Base-by-base conservation (phyloP, 2,888 invertebrate species). In the Malacosoma neustria region DNA sequence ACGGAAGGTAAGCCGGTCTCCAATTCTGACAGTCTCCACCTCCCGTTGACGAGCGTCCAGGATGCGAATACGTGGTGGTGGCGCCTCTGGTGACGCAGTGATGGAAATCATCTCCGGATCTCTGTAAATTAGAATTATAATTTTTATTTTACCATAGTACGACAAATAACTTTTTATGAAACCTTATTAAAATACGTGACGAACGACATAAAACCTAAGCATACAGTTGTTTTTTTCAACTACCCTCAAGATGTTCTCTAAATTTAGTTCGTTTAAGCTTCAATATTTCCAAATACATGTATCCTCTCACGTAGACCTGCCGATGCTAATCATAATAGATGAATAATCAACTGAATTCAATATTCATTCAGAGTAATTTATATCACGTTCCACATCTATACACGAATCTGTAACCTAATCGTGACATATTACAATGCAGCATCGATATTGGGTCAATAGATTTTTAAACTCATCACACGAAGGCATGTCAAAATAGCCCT, bases 31-130 rank as follows among this genome's bases (percentile, higher is more conserved):
- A 36, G 97, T 97, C 74, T 96, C 96, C 44, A 97, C 97, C 76
- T 97, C 97, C 40, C 95, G 90, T 49, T 92, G 90, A 49, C 93
- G 90, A 43, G 91, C 91, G 74, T 97, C 96, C 77, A 97, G 87
- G 63, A 97, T 97, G 50, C 95, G 92, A 61, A 97, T 97, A 64
- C 95, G 93, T 64, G 97, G 97, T 50, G 97, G 94, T 33, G 97
- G 97, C 13, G 97, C 97, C 82, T 96, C 96, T 1, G 97, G 97
- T 11, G 97, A 96, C 29, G 96, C 96, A 14, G 96, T 97, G 71
- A 97, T 96, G 67, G 96, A 96, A 65, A 97, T 96, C 93, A 96
- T 97, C 80, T 97, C 97, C 42, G 96, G 96, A 82, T 97, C 97
- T 71, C 94, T 92, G 81, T 11, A 63, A 61, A 43, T 42, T 36